Conservation (phyloP, 23 tunicate species). For the Botrylloides violaceus region DNA sequence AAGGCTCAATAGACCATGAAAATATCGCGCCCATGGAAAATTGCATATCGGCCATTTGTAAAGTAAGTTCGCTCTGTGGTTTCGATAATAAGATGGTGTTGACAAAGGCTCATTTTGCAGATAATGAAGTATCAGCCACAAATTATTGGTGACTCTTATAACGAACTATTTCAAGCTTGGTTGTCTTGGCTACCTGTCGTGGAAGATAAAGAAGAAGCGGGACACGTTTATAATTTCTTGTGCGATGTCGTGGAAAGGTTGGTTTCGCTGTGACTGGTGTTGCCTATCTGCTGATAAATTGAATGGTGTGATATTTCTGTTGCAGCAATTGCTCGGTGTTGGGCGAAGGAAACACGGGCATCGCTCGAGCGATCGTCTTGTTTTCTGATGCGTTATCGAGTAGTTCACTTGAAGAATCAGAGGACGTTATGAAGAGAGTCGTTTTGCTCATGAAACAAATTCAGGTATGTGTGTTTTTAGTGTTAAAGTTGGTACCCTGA, state of each 20-base stretch:
- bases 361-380: slow-evolving; percentile 61
- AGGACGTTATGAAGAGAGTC: slow-evolving; percentile 42
- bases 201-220: slow-evolving; percentile 94
- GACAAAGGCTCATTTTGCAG: neutral
- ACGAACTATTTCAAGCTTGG: slow-evolving; percentile 57
- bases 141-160: slow-evolving; percentile 29
- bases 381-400: slow-evolving; percentile 78
- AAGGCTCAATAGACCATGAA: slow-evolving; percentile 52
- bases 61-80: slow-evolving; percentile 23
- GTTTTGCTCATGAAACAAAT: slow-evolving; percentile 50
- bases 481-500: no score
- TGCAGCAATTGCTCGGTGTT: slow-evolving; percentile 53
- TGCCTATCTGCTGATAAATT: neutral
- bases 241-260: slow-evolving; percentile 89
- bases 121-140: slow-evolving; percentile 64
- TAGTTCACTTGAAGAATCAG: slow-evolving; percentile 47
- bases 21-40: slow-evolving; percentile 91
- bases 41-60: slow-evolving; percentile 89
- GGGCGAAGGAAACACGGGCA: slow-evolving; percentile 59
- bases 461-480: slow-evolving; percentile 63
- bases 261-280: neutral
- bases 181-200: slow-evolving; percentile 98
- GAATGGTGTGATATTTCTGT: no score
- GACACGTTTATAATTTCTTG: slow-evolving; percentile 68
- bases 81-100: neutral